Base-by-base conservation (phyloP, 1,140 invertebrate genomes). In the Caenorhabditis brenneri region DNA sequence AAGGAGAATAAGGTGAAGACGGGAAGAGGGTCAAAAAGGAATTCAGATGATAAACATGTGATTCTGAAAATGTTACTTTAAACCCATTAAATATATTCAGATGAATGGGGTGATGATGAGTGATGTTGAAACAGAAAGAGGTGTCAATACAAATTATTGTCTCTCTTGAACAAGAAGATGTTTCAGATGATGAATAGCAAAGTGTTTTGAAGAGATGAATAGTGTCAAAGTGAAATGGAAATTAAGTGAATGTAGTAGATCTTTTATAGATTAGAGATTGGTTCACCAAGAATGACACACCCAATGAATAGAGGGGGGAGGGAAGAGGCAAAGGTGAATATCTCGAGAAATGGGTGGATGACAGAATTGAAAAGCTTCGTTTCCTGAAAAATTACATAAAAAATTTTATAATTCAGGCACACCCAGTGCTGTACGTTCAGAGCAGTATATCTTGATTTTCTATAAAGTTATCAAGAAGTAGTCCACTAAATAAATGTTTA, bases 21-120 rank as follows among this genome's bases (percentile, higher is more conserved):
- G 53, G 36, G 58, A 65, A 65, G 31, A 65, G 53, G 53, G 53
- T 58, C 53, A 58, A 58, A 7, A 51, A 51, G 24, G 22, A 36
- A 9, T 74, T 74, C 65, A 74, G 33, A 42, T 74, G 65, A 74
- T 42, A 42, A 27, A 27, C 65, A 74, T 74, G 36, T 42, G 65
- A 42, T 74, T 74, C 65, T 39, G 58, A 16, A 16, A 42, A 42
- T 42, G 24, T 58, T 31, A 36, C 10, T 10, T 19, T 33, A 33
- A 65, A 36, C 58, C 0, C 49, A 42, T 42, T 42, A 6, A 6
- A 42, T 42, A 27, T 36, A 33, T 65, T 58, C 49, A 51, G 49
- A 46, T 51, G 49, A n/a, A n/a, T n/a, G n/a, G n/a, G 12, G 49
- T 51, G 49, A 55, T 55, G 9, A 27, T 27, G 22, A 55, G 7